Evolutionary conservation across 2,113 vertebrate species (phyloP), one percentile per base, ranked within the genome.

Genomic region (Turdus rufiventris): DNA sequence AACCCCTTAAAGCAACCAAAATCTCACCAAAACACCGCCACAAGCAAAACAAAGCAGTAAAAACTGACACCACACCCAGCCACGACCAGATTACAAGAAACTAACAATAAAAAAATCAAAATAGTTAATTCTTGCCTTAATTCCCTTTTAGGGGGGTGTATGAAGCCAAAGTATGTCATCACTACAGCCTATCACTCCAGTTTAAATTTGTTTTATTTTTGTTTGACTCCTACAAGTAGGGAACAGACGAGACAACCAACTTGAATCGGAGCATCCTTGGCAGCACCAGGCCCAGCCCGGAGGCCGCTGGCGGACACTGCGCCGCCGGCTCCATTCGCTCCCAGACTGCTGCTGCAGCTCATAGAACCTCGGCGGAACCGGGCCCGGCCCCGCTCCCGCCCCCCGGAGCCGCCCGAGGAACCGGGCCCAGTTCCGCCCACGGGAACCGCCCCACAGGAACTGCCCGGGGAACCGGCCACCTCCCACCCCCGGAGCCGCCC

Each of bases 331-430:
- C 10, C 38, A 24, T 19, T 25, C 6, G 23, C 47, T 16, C 10
- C 42, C 62, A 18, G 33, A 21, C 10, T 0, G 4, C 2, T 0
- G 3, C 43, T 4, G 25, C 50, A 28, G 7, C 48, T 16, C 12
- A 5, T 1, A n/a, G n/a, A n/a, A n/a, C n/a, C n/a, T n/a, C n/a
- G n/a, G 18, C 9, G 29, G 6, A 21, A 48, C 47, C 20, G 45
- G 45, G 10, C 45, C 21, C 21, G 20, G 18, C 45, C 9, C 34
- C n/a, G 10, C 15, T 33, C 10, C 42, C 16, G 21, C 29, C 17
- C 68, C 16, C 34, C 2, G 47, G 66, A 29, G n/a, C 25, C 3
- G 18, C 43, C 47, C 5, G 6, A 8, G 16, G 6, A 14, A 47
- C 47, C 47, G 12, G 23, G 18, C 24, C 63, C 6, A 8, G 0